These are phyloP conservation scores for Fukomys damarensis DNA, from an alignment of 2,113 vertebrate species.

Conservation along the genomic window DNA sequence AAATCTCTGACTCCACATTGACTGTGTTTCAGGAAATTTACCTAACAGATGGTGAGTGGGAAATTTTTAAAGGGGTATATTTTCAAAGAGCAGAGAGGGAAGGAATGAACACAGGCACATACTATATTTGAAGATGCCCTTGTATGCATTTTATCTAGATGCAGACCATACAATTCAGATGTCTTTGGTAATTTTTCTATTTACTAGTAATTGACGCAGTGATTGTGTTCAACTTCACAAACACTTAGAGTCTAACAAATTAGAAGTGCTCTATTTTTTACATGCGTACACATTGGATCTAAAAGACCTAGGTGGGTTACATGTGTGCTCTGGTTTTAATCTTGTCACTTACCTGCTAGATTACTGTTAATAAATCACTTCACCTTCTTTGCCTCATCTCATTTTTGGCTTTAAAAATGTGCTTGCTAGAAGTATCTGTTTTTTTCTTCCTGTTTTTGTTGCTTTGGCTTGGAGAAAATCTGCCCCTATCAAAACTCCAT, in stretches of 20 bases:
- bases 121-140: slow-evolving; percentile 47
- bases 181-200: background rate
- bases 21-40: slow-evolving; percentile 76
- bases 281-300: background rate
- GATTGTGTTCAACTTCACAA: background rate
- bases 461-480: background rate
- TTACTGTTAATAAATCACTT: background rate
- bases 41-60: slow-evolving; percentile 83
- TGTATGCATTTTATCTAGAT: background rate
- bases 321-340: background rate
- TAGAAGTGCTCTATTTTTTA: background rate
- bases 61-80: slow-evolving; percentile 76
- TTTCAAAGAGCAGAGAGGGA: slow-evolving; percentile 72
- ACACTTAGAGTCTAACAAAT: background rate
- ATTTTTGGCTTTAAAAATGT: background rate
- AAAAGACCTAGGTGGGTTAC: background rate
- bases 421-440: background rate
- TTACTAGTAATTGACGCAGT: background rate
- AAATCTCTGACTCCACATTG: slow-evolving; percentile 68
- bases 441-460: background rate
- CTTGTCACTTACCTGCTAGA: background rate
- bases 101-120: slow-evolving; percentile 27
- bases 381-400: background rate
- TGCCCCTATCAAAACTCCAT: background rate
- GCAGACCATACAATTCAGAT: background rate